Conservation (phyloP, 2,113 vertebrate genomes). For the Arenaria interpres region DNA sequence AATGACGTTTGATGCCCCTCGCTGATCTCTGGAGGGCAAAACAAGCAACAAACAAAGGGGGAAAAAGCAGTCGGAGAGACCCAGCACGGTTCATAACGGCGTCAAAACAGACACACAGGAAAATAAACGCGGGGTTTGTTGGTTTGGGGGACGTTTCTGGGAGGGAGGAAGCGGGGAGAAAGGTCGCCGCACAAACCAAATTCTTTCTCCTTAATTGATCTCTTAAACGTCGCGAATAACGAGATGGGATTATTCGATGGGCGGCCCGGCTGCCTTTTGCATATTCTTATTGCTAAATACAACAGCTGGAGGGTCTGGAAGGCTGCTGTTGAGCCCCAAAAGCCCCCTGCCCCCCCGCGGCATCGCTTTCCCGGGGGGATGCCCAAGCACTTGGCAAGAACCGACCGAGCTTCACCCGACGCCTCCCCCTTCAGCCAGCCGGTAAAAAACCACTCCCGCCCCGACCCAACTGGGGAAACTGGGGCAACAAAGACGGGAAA, state of each 20-base stretch:
- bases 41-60: slow-evolving; percentile 66
- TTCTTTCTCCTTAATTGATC: neutral
- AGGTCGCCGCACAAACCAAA: fast-evolving
- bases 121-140: neutral
- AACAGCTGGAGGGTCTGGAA: neutral
- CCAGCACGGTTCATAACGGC: neutral
- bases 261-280: neutral
- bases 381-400: neutral
- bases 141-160: neutral
- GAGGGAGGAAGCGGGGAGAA: neutral
- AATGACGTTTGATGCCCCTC: slow-evolving; percentile 53
- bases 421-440: neutral
- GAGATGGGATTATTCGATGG: neutral
- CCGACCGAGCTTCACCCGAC: neutral
- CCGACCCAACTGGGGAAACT: neutral
- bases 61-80: slow-evolving; percentile 11
- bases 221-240: neutral
- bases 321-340: neutral
- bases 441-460: neutral
- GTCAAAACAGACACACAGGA: neutral
- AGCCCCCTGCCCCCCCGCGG: fast-evolving
- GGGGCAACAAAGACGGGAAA: neutral
- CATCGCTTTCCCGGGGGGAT: fast-evolving
- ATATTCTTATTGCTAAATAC: neutral
- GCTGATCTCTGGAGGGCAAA: slow-evolving; percentile 70